These are phyloP conservation scores for Tetheella fluctuosa DNA, from an alignment of 2,888 invertebrate species.

Conservation along the genomic window DNA sequence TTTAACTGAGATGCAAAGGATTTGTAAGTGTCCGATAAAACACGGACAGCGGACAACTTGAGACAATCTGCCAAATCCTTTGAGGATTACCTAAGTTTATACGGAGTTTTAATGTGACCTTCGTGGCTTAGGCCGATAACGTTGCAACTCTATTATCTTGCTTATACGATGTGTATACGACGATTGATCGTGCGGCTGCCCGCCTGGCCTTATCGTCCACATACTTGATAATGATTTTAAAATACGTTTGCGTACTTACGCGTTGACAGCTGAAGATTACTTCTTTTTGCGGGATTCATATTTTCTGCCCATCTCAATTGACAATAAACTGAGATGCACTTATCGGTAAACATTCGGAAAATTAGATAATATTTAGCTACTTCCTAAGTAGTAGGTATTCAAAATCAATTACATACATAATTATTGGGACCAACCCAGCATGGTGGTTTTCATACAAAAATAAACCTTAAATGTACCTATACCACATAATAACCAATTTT, in stretches of 20 bases:
- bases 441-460: too few species aligned
- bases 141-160: slow-evolving; percentile 65
- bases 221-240: slow-evolving; percentile 76
- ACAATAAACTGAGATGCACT: not conserved
- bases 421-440: too few species aligned
- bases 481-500: too few species aligned
- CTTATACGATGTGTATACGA: slow-evolving; percentile 50
- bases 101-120: slow-evolving; percentile 62
- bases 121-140: slow-evolving; percentile 64
- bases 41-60: slow-evolving; percentile 45
- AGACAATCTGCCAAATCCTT: slow-evolving; percentile 55
- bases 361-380: not conserved
- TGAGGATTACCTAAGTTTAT: slow-evolving; percentile 52
- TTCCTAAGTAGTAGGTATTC: not conserved
- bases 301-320: not conserved
- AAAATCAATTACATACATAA: too few species aligned
- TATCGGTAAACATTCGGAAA: not conserved
- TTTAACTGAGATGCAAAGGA: slow-evolving; percentile 33
- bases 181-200: slow-evolving; percentile 71
- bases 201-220: slow-evolving; percentile 61
- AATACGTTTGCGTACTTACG: slow-evolving; percentile 70
- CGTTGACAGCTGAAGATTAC: slow-evolving; percentile 64
- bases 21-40: slow-evolving; percentile 36
- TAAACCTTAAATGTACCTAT: too few species aligned
- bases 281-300: slow-evolving; percentile 33